These are phyloP conservation scores for Drosophila asahinai DNA, from an alignment of 1,140 invertebrate species.

Conservation along the genomic window DNA sequence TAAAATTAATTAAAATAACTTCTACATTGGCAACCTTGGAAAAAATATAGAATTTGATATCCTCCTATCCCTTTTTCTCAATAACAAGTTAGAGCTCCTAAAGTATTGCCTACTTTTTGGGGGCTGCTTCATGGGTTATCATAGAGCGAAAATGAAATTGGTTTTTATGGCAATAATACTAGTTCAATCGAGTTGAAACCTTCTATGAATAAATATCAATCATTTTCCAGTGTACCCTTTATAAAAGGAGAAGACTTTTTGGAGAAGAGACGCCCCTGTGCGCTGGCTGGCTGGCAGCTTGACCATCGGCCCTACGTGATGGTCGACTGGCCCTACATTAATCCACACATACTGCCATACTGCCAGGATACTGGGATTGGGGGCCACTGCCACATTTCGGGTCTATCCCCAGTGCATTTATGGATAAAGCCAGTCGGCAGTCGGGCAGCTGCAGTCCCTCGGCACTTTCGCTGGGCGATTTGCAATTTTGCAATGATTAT, in stretches of 20 bases:
- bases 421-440: conserved; percentile 3
- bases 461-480: conserved; percentile 81
- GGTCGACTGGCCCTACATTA: conserved; percentile 73
- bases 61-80: no score
- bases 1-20: no score
- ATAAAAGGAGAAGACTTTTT: background rate
- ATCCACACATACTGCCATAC: conserved; percentile 48
- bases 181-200: background rate
- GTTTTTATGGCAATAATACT: no score
- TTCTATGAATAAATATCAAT: no score
- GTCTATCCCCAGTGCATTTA: conserved; percentile 50
- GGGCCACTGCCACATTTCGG: conserved; percentile 37
- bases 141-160: no score
- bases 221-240: background rate
- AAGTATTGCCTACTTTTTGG: background rate
- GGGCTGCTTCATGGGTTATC: no score
- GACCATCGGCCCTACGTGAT: conserved; percentile 47
- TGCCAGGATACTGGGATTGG: background rate
- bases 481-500: conserved; percentile 82
- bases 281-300: conserved; percentile 15
- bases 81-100: background rate
- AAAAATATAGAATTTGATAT: no score
- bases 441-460: conserved; percentile 39
- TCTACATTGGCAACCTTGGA: no score
- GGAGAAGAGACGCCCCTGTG: background rate